Evolutionary conservation across 2,888 invertebrate genomes (phyloP).

Genomic region (Sialis fuliginosa): DNA sequence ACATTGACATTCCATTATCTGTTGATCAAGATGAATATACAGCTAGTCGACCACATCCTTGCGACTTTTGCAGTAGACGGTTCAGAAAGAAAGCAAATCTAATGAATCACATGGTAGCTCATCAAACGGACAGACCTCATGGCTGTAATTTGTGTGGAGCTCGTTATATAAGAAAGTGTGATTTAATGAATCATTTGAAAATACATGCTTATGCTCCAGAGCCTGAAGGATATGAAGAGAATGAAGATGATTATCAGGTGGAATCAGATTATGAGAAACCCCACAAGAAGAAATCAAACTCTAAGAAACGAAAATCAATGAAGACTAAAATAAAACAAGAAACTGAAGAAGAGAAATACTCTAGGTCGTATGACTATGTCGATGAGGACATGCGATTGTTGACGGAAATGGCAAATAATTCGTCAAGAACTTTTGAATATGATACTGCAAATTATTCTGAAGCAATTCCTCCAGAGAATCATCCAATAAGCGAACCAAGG

Average conservation of each 20-base stretch:
- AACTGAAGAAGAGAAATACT: conserved; percentile 15
- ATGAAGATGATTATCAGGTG: conserved; percentile 27
- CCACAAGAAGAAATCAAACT: conserved; percentile 19
- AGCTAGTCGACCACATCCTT: conserved; percentile 63
- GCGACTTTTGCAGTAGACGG: conserved; percentile 69
- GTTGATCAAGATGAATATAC: conserved; percentile 67
- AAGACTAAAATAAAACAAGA: conserved; percentile 19
- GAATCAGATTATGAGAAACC: conserved; percentile 14
- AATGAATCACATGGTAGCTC: conserved; percentile 76
- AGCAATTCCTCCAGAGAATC: conserved; percentile 13
- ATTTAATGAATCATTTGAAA: conserved; percentile 68
- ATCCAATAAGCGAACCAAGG: conserved; percentile 12
- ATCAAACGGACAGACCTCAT: conserved; percentile 68
- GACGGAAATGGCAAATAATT: conserved; percentile 25
- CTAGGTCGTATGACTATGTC: conserved; percentile 26
- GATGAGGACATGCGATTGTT: conserved; percentile 29
- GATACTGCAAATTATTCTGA: conserved; percentile 12
- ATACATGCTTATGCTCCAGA: conserved; percentile 63
- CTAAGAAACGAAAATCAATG: conserved; percentile 15
- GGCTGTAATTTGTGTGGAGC: conserved; percentile 70
- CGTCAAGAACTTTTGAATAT: conserved; percentile 19
- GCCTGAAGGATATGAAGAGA: conserved; percentile 29
- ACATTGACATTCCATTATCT: conserved; percentile 58
- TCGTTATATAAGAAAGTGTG: conserved; percentile 59
- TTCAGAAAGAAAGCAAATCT: conserved; percentile 70